Base-by-base conservation (phyloP, 2,888 invertebrate species). In the Onchidella celtica region DNA sequence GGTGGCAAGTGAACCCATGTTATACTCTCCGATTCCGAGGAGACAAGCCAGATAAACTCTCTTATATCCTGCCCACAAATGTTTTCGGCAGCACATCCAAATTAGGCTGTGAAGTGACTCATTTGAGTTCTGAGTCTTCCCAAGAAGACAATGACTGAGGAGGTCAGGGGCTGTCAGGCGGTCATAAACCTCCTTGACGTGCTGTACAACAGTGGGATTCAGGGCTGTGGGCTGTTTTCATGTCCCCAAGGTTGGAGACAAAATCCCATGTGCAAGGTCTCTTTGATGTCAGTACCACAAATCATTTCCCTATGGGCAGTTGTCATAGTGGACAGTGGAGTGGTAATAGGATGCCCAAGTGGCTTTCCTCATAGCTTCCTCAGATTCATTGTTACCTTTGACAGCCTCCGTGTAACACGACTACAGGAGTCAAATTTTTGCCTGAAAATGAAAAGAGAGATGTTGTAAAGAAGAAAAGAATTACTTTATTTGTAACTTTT, bases 41-140 rank as follows among this genome's bases (percentile, higher is more conserved):
- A 61, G n/a, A 6, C n/a, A 14, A 6, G 61, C n/a, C 4, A 27
- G 21, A 21, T 24, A 21, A 6, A 61, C 61, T 14, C n/a, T 9
- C 61, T 61, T 61, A 6, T 24, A 27, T n/a, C 61, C 61, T 24
- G 61, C 61, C 21, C 21, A 27, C 27, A 24, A 6, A 61, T 61
- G 61, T n/a, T 61, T 61, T 9, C 4, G 61, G 27, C 61, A 61
- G 61, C 61, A n/a, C n/a, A 27, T 27, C 61, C 61, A 61, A n/a
- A 61, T 61, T 4, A 61, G n/a, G 27, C 61, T 61, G 61, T 61
- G 61, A 6, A 61, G n/a, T 6, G 61, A 61, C 27, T 66, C 66
- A 66, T 66, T 27, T 27, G 34, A 11, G 32, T 66, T 66, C 27
- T 66, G 66, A 32, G 66, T 66, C n/a, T 66, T 66, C 4, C 66